Evolutionary conservation across 2,113 vertebrate genomes (phyloP).

Genomic region (Uria lomvia): DNA sequence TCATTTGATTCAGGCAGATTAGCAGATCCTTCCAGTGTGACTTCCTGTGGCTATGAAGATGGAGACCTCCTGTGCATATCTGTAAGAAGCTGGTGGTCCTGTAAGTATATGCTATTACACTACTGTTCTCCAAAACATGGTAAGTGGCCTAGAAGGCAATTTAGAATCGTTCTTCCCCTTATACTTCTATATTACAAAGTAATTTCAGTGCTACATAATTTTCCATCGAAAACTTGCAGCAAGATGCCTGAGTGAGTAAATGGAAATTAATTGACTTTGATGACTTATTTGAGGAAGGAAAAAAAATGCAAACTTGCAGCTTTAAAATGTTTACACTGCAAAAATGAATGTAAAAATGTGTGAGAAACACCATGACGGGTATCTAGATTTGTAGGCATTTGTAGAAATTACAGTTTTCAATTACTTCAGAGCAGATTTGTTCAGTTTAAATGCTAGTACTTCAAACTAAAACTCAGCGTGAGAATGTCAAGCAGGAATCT

Average conservation of each 20-base stretch:
- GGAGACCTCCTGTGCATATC: slow-evolving; percentile 61
- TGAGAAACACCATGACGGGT: background rate
- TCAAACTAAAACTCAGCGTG: background rate
- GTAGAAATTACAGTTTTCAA: background rate
- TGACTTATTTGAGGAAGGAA: background rate
- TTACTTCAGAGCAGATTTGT: background rate
- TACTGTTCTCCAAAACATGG: background rate
- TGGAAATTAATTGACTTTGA: background rate
- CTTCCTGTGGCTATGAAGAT: slow-evolving; percentile 50
- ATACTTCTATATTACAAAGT: background rate
- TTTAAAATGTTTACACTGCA: background rate
- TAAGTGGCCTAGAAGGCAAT: background rate
- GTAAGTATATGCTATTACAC: slow-evolving; percentile 60
- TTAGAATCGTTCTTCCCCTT: background rate
- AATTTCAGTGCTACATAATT: background rate
- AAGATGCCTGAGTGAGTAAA: background rate
- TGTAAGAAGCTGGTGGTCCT: slow-evolving; percentile 77
- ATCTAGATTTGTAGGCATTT: background rate
- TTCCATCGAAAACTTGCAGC: background rate
- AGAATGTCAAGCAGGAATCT: background rate
- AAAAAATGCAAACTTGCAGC: background rate
- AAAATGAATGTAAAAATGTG: background rate
- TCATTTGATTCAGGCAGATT: slow-evolving; percentile 67
- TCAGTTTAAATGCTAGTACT: background rate
- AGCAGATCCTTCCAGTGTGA: slow-evolving; percentile 47